Conservation (phyloP, 2,113 vertebrate genomes). For the Urocolius indicus region DNA sequence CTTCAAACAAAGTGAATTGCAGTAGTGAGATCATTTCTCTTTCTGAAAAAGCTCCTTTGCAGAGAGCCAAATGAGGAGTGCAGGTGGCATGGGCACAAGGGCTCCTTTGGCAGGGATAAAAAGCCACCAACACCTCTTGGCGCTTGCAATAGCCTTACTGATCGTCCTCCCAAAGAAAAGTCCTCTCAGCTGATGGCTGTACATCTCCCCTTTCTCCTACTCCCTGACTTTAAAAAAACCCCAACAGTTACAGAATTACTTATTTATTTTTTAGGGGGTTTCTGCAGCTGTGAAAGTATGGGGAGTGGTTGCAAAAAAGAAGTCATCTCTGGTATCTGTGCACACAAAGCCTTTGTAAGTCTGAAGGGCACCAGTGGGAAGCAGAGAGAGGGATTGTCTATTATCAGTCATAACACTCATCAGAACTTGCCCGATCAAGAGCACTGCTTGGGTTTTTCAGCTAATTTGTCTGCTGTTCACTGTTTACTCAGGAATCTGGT, state of each 20-base stretch:
- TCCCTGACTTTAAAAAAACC: background rate
- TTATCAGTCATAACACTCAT: background rate
- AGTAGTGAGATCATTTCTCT: background rate
- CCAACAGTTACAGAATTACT: background rate
- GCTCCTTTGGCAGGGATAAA: background rate
- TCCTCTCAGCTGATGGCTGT: background rate
- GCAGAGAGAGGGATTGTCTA: no score
- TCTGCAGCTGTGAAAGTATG: background rate
- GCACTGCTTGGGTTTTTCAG: background rate
- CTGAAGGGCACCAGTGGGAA: background rate
- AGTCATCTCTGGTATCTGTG: background rate
- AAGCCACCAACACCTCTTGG: background rate
- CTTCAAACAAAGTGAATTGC: background rate
- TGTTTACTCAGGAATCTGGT: slow-evolving; percentile 42
- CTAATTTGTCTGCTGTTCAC: slow-evolving; percentile 6
- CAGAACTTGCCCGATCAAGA: background rate
- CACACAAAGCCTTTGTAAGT: background rate
- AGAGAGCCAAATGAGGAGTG: background rate
- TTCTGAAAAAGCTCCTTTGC: background rate
- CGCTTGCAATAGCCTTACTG: background rate
- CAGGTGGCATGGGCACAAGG: background rate
- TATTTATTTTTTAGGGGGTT: background rate
- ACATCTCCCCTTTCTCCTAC: background rate
- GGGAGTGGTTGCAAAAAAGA: background rate
- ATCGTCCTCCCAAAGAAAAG: background rate